Percentiles rank a stretch among this genome's conserved stretches.
phyloP scores from a whole-genome alignment of 2,113 vertebrate genomes.

The Callopanchax toddi region DNA sequence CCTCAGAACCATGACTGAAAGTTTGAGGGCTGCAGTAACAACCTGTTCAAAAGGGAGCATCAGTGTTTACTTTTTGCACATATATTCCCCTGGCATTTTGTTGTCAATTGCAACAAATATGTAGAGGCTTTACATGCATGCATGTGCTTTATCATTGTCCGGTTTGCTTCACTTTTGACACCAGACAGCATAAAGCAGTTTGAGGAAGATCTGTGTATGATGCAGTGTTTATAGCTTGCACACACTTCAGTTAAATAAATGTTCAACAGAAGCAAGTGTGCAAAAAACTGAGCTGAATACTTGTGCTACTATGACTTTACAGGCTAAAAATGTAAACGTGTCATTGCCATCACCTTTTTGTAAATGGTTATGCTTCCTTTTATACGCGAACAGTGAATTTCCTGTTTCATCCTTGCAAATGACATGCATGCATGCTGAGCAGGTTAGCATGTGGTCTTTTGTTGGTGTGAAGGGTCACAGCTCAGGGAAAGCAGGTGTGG shows the following conservation, averaged over 20 bases:
- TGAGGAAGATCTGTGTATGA: conserved; percentile 56
- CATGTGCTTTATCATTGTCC: neutral
- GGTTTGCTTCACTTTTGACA: conserved; percentile 30
- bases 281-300: too few relatives aligned
- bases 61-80: conserved; percentile 39
- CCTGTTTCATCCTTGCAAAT: too few relatives aligned
- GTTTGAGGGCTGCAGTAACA: conserved; percentile 15
- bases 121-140: conserved; percentile 1
- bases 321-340: too few relatives aligned
- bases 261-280: neutral
- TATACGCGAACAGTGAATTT: too few relatives aligned
- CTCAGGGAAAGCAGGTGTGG: conserved; percentile 47
- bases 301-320: too few relatives aligned
- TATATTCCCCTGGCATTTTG: conserved; percentile 22
- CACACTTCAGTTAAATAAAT: neutral
- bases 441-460: conserved; percentile 17
- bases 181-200: conserved; percentile 16
- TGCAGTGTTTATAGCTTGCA: conserved; percentile 10
- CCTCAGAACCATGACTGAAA: conserved; percentile 19
- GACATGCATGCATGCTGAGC: neutral
- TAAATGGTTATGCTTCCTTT: too few relatives aligned
- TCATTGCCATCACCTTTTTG: too few relatives aligned
- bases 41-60: conserved; percentile 15
- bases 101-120: conserved; percentile 21
- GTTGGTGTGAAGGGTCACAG: conserved; percentile 28